Base-by-base conservation (phyloP, 2,113 vertebrate genomes). In the Tenebrosternarchus preto region DNA sequence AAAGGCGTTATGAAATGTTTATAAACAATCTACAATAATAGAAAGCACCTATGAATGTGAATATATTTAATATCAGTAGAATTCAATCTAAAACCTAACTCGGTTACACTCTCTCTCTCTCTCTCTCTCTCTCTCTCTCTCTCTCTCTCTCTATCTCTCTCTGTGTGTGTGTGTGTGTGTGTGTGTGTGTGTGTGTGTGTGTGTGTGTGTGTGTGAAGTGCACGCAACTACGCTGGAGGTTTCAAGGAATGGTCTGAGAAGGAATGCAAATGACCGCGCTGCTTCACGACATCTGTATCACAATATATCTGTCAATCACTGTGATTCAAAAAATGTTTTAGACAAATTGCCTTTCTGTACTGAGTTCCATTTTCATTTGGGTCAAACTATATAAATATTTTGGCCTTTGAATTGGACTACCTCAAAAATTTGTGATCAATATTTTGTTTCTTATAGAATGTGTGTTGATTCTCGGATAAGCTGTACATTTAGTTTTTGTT, bases 231-330 rank as follows among this genome's bases (percentile, higher is more conserved):
- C 17, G 19, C 83, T 1, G 95, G 94, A 6, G 92, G 87, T 71
- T 95, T 92, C 84, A 87, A 81, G 46, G 93, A 95, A 84, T 94
- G 95, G 95, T 85, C 88, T 5, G 88, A 88, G 55, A 92, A 89
- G 15, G 87, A 88, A 63, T 79, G 81, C 19, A 88, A 90, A 67
- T 93, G 74, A 92, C 15, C 0, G 55, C 68, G 2, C 69, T 69
- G 43, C 19, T 17, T 53, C 46, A 64, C 4, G 63, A 31, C 29
- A 55, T 16, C 22, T 53, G 46, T 2, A n/a, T 24, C n/a, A 68
- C 19, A 39, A 31, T 8, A 68, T 0, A 22, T 39, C 33, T 22
- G 7, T 36, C 8, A 39, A 24, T 36, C 25, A 17, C 25, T 31
- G 24, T 27, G 3, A 25, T 8, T 57, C 1, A n/a, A n/a, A n/a